Percentiles rank a stretch among this genome's conserved stretches.
Conservation (phyloP, 2,797 vertebrate species). For the Alca torda region DNA sequence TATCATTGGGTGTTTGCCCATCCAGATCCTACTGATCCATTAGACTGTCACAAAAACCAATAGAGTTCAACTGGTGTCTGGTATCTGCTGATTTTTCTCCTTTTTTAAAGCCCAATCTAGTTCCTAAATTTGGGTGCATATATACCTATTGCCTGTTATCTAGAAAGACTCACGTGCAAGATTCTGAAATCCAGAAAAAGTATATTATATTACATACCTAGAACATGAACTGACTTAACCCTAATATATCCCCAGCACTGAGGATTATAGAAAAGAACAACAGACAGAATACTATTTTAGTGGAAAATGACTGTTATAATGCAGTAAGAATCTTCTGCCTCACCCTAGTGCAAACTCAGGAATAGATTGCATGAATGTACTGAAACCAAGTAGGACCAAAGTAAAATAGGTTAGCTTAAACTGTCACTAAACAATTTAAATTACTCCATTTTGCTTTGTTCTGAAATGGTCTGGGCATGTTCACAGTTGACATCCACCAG, state of each 20-base stretch:
- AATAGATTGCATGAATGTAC: not conserved
- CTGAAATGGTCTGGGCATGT: not conserved
- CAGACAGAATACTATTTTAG: not conserved
- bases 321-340: not conserved
- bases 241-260: not conserved
- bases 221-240: not conserved
- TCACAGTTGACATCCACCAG: not conserved
- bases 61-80: not conserved
- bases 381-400: constrained; percentile 5
- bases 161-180: not conserved
- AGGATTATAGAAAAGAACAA: not conserved
- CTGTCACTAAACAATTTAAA: not conserved
- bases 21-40: not conserved
- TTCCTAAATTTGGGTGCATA: not conserved
- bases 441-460: constrained; percentile 9
- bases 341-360: not conserved
- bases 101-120: not conserved
- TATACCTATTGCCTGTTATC: not conserved
- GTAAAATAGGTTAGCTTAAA: constrained; percentile 16
- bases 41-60: not conserved
- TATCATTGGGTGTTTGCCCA: not conserved
- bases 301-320: not conserved
- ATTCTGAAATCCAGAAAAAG: not conserved
- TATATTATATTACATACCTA: not conserved
- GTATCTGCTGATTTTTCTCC: not conserved